phyloP scores from a whole-genome alignment of 2,113 vertebrate genomes.

The Mirza zaza region DNA sequence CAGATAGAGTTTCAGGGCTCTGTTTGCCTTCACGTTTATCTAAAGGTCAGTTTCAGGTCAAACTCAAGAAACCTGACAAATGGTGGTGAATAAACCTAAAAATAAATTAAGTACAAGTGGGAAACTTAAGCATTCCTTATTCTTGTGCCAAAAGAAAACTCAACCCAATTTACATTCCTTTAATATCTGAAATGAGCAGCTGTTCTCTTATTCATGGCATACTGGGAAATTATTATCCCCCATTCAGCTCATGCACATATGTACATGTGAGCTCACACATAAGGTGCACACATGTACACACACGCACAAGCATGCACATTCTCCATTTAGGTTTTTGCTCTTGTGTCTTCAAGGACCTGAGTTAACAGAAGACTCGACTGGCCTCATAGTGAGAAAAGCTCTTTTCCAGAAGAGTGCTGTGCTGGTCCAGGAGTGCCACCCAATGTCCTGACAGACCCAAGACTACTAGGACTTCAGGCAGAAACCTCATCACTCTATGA shows the following conservation, averaged over 20 bases:
- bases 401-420: rapidly evolving
- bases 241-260: neutral
- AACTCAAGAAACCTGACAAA: conserved; percentile 79
- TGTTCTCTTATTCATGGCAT: conserved; percentile 68
- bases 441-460: neutral
- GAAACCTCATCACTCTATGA: neutral
- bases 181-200: conserved; percentile 75
- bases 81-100: conserved; percentile 74
- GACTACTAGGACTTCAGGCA: neutral
- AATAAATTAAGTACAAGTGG: conserved; percentile 78
- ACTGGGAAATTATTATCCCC: conserved; percentile 42
- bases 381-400: neutral
- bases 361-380: neutral
- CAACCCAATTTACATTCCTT: conserved; percentile 73
- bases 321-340: neutral
- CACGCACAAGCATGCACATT: neutral
- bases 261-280: neutral
- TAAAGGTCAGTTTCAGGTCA: conserved; percentile 83
- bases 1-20: conserved; percentile 80
- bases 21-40: conserved; percentile 77
- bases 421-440: neutral
- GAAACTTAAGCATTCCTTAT: conserved; percentile 76
- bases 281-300: neutral
- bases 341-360: neutral
- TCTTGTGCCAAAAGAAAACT: conserved; percentile 77